Base-by-base conservation (phyloP, 2,797 vertebrate species). In the Brachymystax lenok region DNA sequence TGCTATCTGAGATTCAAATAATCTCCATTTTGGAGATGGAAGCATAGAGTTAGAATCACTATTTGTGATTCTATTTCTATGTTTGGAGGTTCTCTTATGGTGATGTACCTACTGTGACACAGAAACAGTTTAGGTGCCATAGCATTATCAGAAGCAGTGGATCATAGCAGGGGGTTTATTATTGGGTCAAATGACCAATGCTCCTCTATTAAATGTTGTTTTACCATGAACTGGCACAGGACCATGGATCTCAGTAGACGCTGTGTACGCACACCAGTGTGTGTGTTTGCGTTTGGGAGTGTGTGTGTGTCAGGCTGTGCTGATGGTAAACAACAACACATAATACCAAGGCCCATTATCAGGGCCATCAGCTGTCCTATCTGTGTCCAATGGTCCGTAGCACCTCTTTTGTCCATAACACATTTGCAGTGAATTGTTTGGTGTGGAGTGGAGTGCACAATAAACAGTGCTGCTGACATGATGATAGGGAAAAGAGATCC, bases 381-480 rank as follows among this genome's bases (percentile, higher is more conserved):
- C 81, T 79, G 75, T 19, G 82, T 74, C 82, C 82, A 82, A 76
- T 82, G 85, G 86, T 85, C 86, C 85, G 46, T 74, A 50, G 74
- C 83, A 64, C 79, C 30, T 76, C 79, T 64, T 74, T 77, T 82
- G 81, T 80, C 77, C 77, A 73, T 83, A 83, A 74, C 79, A 77
- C 80, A 83, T 86, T 85, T 83, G 84, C 71, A 28, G 76, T 71
- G 66, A 80, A 86, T 80, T 83, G 74, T 84, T 80, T 35, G 24
- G 69, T 56, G 46, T 51, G 72, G 74, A 51, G n/a, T 27, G 24
- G 73, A 46, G 54, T 35, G 72, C 73, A 7, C 77, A 67, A 52
- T 59, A 66, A 74, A 79, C 75, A 77, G 68, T 77, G 74, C 66
- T 67, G 66, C 16, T 35, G 14, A 30, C 5, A 67, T 19, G 30